Percentiles rank a stretch among this genome's conserved stretches.
Conservation (phyloP, 2,888 invertebrate genomes). For the Agrochola macilenta region DNA sequence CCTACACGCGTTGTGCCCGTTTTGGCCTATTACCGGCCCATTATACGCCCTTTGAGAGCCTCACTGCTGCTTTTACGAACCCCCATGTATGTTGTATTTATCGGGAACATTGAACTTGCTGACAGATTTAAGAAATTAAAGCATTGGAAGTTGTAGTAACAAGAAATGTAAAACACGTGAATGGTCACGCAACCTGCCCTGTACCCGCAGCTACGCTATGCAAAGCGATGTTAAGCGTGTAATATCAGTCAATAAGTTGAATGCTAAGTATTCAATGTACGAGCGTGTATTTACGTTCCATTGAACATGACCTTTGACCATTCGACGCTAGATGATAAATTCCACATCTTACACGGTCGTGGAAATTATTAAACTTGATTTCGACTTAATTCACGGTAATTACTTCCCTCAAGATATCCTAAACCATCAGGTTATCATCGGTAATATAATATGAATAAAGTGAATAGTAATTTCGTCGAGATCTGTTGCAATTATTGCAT, state of each 20-base stretch:
- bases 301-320: constrained; percentile 62
- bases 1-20: constrained; percentile 72
- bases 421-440: constrained; percentile 55
- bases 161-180: constrained; percentile 30
- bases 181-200: constrained; percentile 37
- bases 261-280: constrained; percentile 37
- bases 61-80: constrained; percentile 45
- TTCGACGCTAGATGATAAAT: constrained; percentile 37
- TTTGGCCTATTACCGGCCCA: constrained; percentile 73
- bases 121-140: constrained; percentile 42
- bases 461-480: constrained; percentile 63
- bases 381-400: constrained; percentile 49
- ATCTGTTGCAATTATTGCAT: constrained; percentile 68
- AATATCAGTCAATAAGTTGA: constrained; percentile 53
- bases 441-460: constrained; percentile 60
- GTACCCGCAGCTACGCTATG: constrained; percentile 13
- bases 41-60: constrained; percentile 71
- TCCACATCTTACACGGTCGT: constrained; percentile 37
- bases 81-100: constrained; percentile 33
- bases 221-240: constrained; percentile 24
- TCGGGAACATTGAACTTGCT: constrained; percentile 37
- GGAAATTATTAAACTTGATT: constrained; percentile 55
- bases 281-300: constrained; percentile 55
- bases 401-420: constrained; percentile 46
- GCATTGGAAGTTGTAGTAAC: not conserved